A percentile compares a stretch with the other conserved stretches of the same genome.
Conservation (phyloP, 2,113 vertebrate genomes). For the Chionomys nivalis region DNA sequence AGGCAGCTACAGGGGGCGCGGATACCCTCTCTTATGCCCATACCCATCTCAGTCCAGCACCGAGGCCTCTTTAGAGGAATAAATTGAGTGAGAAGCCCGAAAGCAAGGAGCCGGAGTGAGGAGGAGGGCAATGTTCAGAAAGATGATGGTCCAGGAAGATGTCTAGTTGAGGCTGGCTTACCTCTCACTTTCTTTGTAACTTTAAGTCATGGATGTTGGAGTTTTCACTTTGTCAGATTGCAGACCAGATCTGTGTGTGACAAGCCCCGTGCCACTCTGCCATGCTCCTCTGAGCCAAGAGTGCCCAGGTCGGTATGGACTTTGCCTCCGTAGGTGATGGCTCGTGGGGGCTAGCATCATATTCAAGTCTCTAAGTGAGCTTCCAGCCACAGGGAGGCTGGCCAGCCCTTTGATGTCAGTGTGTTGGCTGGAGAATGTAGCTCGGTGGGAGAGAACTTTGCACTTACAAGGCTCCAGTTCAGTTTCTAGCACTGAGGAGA, state of each 20-base stretch:
- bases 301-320: neutral
- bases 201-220: slow-evolving; percentile 11
- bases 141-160: neutral
- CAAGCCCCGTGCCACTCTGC: no score
- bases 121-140: neutral
- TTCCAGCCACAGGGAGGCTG: neutral
- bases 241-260: neutral
- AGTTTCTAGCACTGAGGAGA: neutral
- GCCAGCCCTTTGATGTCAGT: neutral
- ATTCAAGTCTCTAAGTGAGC: neutral
- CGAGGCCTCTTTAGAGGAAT: neutral
- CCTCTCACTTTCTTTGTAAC: slow-evolving; percentile 41
- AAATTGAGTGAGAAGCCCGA: neutral
- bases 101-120: neutral
- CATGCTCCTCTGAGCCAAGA: neutral
- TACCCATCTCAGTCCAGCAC: neutral
- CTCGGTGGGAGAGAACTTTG: neutral
- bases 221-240: neutral
- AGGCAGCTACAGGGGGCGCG: neutral
- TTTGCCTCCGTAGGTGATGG: neutral
- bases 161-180: slow-evolving; percentile 1
- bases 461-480: neutral
- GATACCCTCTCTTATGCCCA: neutral
- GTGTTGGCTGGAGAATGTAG: neutral
- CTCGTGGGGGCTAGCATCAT: neutral